Evolutionary conservation across 2,113 vertebrate species (phyloP).

Genomic region (Solea solea): DNA sequence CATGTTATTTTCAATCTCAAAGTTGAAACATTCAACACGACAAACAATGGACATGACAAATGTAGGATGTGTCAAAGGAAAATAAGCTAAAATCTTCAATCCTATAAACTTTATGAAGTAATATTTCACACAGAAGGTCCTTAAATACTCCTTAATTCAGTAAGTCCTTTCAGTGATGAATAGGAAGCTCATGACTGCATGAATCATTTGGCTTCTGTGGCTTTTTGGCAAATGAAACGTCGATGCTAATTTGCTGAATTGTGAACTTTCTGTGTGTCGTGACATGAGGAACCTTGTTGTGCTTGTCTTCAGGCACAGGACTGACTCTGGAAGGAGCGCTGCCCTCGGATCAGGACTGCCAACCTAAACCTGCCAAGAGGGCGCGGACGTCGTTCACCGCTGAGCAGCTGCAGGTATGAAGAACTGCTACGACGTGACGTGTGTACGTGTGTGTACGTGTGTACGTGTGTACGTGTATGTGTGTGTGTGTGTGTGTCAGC

Average conservation of each 20-base stretch:
- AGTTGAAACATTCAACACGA: too few species aligned
- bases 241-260: too few species aligned
- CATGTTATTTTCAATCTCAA: too few species aligned
- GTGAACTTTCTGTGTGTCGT: neutral
- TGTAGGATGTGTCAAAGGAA: too few species aligned
- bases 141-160: too few species aligned
- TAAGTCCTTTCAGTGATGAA: neutral
- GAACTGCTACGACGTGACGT: neutral
- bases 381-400: slow-evolving; percentile 94
- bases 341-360: slow-evolving; percentile 93
- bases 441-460: neutral
- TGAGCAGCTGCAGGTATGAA: slow-evolving; percentile 90
- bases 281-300: neutral
- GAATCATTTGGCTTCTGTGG: slow-evolving; percentile 41
- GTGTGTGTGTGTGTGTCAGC: too few species aligned
- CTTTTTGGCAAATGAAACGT: slow-evolving; percentile 1
- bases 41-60: too few species aligned
- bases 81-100: too few species aligned
- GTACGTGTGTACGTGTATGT: too few species aligned
- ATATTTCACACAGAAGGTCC: too few species aligned
- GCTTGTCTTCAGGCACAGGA: slow-evolving; percentile 83
- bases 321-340: slow-evolving; percentile 92
- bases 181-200: neutral
- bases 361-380: slow-evolving; percentile 93
- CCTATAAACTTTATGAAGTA: too few species aligned